Conservation (phyloP, 2,113 vertebrate species). For the Sturnira hondurensis region DNA sequence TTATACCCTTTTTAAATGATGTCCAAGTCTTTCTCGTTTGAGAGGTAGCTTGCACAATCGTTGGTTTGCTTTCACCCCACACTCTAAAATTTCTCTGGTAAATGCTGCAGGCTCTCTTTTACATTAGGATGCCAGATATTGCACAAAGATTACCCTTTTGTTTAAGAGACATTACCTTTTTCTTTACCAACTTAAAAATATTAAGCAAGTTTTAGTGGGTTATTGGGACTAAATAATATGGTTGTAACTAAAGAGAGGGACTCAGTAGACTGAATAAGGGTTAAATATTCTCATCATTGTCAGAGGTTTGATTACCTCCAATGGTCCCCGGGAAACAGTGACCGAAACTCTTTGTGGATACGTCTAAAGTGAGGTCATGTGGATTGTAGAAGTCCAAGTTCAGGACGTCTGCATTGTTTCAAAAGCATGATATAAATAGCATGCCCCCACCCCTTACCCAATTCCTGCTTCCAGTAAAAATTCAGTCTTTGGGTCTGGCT, state of each 20-base stretch:
- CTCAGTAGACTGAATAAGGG: not conserved
- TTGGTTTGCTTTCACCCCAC: not conserved
- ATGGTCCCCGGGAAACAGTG: not conserved
- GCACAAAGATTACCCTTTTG: not conserved
- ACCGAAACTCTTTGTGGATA: not conserved
- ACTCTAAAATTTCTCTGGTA: not conserved
- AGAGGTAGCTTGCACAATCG: not conserved
- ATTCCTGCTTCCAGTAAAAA: not conserved
- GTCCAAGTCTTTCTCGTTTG: not conserved
- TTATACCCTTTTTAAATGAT: not conserved
- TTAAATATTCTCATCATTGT: not conserved
- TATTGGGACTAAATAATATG: not conserved
- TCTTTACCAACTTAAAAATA: not conserved
- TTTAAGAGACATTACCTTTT: not conserved
- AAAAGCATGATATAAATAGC: not conserved
- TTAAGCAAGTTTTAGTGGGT: not conserved
- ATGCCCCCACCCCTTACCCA: not conserved
- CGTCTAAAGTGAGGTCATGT: not conserved
- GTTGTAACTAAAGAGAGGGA: not conserved
- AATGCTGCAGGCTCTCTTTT: not conserved
- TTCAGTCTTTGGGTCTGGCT: not conserved
- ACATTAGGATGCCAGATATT: not conserved
- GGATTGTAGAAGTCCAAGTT: not conserved
- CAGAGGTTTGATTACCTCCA: not conserved
- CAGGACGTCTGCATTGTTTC: not conserved